Conservation (phyloP, 1,140 invertebrate genomes). For the Cydia strobilella region DNA sequence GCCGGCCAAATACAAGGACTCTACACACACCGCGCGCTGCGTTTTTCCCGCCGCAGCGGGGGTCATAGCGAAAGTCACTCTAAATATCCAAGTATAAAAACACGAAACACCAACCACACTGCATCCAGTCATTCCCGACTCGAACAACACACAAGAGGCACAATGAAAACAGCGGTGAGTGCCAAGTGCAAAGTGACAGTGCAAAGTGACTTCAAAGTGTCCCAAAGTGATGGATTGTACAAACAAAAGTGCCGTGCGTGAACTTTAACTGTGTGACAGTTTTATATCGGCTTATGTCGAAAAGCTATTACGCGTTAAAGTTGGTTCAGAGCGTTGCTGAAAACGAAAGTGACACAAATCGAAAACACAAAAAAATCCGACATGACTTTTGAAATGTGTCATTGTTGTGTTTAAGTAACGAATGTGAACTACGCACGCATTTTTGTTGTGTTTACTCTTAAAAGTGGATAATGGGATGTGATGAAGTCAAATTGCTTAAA, state of each 20-base stretch:
- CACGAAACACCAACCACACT: conserved; percentile 81
- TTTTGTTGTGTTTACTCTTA: neutral
- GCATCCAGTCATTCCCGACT: conserved; percentile 87
- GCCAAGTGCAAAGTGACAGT: conserved; percentile 50
- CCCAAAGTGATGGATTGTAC: conserved; percentile 26
- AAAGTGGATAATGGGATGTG: conserved; percentile 5
- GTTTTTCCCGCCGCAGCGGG: conserved; percentile 60
- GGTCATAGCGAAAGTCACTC: conserved; percentile 79
- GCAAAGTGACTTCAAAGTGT: conserved; percentile 60
- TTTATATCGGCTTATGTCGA: neutral
- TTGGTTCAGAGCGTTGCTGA: neutral
- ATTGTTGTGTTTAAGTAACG: conserved; percentile 4
- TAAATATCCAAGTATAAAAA: conserved; percentile 82
- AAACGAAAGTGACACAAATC: neutral
- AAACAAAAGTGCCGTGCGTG: conserved; percentile 24
- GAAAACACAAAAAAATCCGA: neutral
- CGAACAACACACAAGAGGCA: conserved; percentile 79
- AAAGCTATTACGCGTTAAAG: conserved; percentile 8
- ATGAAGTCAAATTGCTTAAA: conserved; percentile 20
- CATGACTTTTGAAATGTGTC: conserved; percentile 1
- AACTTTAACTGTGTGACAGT: conserved; percentile 21
- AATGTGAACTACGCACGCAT: conserved; percentile 5
- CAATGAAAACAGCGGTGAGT: conserved; percentile 82
- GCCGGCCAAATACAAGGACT: conserved; percentile 70
- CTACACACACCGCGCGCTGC: conserved; percentile 47